Evolutionary conservation across 2,113 vertebrate genomes (phyloP).

Genomic region (Plestiodon gilberti): DNA sequence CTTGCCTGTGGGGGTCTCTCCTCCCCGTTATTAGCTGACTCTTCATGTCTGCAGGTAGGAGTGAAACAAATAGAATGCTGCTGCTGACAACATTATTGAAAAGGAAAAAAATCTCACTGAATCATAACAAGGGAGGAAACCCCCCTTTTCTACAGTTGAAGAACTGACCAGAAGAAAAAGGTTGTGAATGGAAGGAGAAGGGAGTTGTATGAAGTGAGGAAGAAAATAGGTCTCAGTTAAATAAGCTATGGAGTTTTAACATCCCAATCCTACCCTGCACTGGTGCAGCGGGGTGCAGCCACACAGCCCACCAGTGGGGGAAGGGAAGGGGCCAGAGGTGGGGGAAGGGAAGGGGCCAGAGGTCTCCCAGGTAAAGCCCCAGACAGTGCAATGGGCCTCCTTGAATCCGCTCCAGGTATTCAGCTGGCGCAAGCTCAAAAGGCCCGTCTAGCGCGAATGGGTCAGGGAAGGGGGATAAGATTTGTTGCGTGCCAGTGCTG

Average conservation of each 20-base stretch:
- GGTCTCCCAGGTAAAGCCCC: no score
- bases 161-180: conserved; percentile 15
- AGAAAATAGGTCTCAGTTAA: background rate
- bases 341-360: no score
- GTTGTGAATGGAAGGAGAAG: background rate
- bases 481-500: no score
- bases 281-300: no score
- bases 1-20: conserved; percentile 67
- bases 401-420: no score
- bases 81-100: conserved; percentile 65
- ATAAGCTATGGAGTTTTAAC: background rate
- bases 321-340: background rate
- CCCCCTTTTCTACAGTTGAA: conserved; percentile 39
- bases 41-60: conserved; percentile 67
- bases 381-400: no score
- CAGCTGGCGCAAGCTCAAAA: no score
- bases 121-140: conserved; percentile 39
- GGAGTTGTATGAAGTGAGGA: background rate
- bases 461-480: no score
- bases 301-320: no score
- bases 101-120: conserved; percentile 46
- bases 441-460: no score
- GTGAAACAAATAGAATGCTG: conserved; percentile 68
- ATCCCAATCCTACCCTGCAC: no score
- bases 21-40: conserved; percentile 74